Evolutionary conservation across 2,113 vertebrate genomes (phyloP), one percentile per base, ranked within the genome.

Genomic region (Alethe castanea): DNA sequence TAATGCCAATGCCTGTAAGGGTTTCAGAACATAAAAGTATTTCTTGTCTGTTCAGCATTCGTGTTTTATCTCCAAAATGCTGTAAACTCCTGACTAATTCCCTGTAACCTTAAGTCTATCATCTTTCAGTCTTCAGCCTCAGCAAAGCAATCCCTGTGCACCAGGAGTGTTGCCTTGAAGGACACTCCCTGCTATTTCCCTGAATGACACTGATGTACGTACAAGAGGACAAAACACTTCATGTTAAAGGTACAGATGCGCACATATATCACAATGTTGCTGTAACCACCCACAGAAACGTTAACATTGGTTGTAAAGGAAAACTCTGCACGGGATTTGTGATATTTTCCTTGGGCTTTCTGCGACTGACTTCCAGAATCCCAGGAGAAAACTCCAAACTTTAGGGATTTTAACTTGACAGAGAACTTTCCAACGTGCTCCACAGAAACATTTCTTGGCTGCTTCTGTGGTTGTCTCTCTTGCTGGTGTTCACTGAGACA

Each of bases 121-220:
- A 44, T 52, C 23, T 85, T 73, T 78, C 79, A 23, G 26, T 5
- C 77, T 83, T 25, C 23, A 94, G 69, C 53, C 38, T 22, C 19
- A 80, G 50, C 16, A 47, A 81, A 88, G 36, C 1, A 4, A 33
- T 76, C 57, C 33, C 14, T 16, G 8, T 29, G 50, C 17, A 0
- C 48, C 35, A 44, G 4, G 26, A 74, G 20, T 0, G 3, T 48
- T 64, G 28, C 54, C 4, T 9, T 59, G 90, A 90, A 86, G 76
- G 60, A 64, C 64, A 3, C 61, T 72, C 56, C 62, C 67, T 35
- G 28, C 13, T 40, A 11, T 33, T 65, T 53, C 42, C 42, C 35
- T 0, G 6, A 40, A 56, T 35, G 35, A 67, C 57, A 23, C 8
- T 16, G 25, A 24, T 53, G 7, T 15, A 19, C 0, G 0, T 53